phyloP scores from a whole-genome alignment of 1,140 invertebrate species.

The Meloidogyne chitwoodi region DNA sequence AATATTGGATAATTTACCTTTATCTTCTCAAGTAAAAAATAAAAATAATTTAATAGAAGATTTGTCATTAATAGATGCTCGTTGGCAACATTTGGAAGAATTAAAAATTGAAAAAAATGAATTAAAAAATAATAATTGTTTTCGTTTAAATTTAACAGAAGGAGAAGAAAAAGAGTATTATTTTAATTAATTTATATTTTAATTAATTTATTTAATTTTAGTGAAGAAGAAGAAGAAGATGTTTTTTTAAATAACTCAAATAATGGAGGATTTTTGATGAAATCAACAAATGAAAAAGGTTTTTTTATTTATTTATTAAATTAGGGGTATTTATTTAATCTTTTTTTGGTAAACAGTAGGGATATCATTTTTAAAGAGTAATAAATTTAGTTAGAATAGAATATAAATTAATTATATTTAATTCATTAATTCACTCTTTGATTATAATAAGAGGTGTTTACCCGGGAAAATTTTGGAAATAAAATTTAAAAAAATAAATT shows the following conservation, averaged over 20 bases:
- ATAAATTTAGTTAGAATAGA: no score
- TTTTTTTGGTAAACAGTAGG: no score
- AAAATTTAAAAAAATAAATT: no score
- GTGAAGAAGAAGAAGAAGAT: neutral
- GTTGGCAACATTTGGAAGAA: slow-evolving; percentile 26
- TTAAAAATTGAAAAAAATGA: neutral
- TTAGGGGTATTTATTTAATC: no score
- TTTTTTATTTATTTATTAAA: no score
- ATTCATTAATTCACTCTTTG: no score
- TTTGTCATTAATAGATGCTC: slow-evolving; percentile 21
- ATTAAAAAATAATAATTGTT: neutral
- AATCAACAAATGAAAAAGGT: slow-evolving; percentile 21
- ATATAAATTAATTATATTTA: no score
- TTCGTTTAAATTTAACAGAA: neutral
- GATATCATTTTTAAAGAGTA: no score
- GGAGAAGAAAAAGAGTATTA: neutral
- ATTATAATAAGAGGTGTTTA: no score
- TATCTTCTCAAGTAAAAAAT: neutral
- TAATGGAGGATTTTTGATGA: slow-evolving; percentile 24
- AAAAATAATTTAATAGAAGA: slow-evolving; percentile 8
- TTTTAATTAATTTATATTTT: no score
- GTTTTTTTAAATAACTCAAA: neutral
- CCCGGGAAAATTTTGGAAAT: no score
- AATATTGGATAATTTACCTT: neutral
- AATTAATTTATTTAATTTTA: no score